Base-by-base conservation (phyloP, 2,113 vertebrate genomes). In the Danionella cerebrum region DNA sequence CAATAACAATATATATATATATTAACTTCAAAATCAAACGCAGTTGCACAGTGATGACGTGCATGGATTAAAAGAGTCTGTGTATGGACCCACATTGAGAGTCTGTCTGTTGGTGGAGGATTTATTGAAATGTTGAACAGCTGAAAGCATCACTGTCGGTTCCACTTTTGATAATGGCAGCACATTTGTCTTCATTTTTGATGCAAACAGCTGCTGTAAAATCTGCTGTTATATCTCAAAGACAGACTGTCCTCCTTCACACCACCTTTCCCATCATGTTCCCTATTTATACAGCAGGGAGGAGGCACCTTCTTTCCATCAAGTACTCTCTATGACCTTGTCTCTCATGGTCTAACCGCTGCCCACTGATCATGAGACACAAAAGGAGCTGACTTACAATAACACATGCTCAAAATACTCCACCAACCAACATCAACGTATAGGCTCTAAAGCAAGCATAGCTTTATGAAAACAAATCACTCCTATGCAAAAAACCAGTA, bases 281-380 rank as follows among this genome's bases (percentile, higher is more conserved):
- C 65, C 58, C 72, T 59, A 66, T 74, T 71, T 75, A 11, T n/a
- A 70, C 72, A 31, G 6, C 33, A 13, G 18, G 63, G 66, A 48
- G 44, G 57, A 68, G 52, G 60, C 62, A 63, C 76, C 79, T 83
- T 79, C 59, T 82, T 82, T 80, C 24, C 71, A 83, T 84, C 83
- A 81, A 80, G 71, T 19, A 58, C 75, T 78, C 73, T 52, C 58
- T 72, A 71, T 35, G 6, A 77, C 76, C 72, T 76, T 65, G 24
- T 76, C 62, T 76, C 62, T 63, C 54, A 70, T 65, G 13, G 57
- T 66, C 29, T 53, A 70, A 44, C 31, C 29, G 67, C 55, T 59
- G 24, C 38, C 55, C 57, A 48, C 41, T 36, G 42, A 62, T 39
- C 12, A 10, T 22, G 4, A 47, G 22, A 54, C 31, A 57, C 22